These are phyloP conservation scores for Bolinopsis microptera DNA, from an alignment of 37 sponge, comb jelly and placozoan genomes.

Conservation along the genomic window DNA sequence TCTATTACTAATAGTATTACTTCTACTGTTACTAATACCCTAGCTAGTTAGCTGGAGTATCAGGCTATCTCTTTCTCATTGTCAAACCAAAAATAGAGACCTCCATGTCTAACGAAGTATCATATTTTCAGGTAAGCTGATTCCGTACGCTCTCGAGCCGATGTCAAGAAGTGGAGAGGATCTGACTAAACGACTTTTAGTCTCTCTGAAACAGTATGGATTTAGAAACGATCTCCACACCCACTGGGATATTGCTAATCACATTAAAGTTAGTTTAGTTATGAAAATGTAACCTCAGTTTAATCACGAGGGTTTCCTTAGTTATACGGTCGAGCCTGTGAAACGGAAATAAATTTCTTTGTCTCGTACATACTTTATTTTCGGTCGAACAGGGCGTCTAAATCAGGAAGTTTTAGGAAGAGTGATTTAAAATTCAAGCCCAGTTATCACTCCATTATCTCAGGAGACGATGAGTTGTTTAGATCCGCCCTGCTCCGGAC, in stretches of 20 bases:
- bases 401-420: no score
- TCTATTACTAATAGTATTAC: no score
- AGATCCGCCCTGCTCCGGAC: not conserved
- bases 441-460: not conserved
- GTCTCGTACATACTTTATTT: no score
- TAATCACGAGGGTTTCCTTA: no score
- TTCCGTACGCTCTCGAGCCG: not conserved
- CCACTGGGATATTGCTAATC: slow-evolving; percentile 27
- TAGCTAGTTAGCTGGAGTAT: no score
- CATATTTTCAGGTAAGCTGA: not conserved
- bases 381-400: no score
- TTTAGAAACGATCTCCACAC: not conserved
- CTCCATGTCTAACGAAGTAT: not conserved
- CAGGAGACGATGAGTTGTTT: not conserved
- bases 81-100: not conserved
- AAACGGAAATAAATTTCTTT: no score
- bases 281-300: no score
- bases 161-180: slow-evolving; percentile 15
- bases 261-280: slow-evolving; percentile 27
- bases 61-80: no score
- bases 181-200: not conserved
- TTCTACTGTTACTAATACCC: no score
- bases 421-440: no score
- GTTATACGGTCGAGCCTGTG: no score
- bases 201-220: not conserved